These are phyloP conservation scores for Falco novaeseelandiae DNA, from an alignment of 2,797 vertebrate species.

Conservation along the genomic window DNA sequence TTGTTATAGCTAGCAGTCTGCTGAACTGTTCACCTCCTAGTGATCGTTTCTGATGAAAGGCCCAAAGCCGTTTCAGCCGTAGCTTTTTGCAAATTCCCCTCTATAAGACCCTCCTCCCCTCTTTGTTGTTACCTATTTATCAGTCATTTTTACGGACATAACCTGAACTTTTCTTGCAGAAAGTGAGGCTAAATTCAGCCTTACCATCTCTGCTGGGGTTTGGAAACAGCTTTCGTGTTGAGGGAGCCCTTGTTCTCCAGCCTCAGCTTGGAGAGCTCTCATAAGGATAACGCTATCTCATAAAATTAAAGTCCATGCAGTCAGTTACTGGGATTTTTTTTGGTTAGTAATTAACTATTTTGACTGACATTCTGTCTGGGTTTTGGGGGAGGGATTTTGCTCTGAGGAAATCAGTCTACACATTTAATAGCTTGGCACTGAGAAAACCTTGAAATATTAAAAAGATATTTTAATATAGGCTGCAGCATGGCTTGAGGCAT, in stretches of 20 bases:
- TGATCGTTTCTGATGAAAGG: neutral
- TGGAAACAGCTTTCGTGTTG: conserved; percentile 17
- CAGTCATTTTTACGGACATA: neutral
- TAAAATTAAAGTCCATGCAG: conserved; percentile 60
- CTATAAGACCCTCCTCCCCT: neutral
- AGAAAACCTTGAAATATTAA: conserved; percentile 45
- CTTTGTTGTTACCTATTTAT: neutral
- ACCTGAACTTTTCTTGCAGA: neutral
- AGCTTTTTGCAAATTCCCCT: neutral
- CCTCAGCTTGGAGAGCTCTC: conserved; percentile 18
- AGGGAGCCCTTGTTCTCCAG: neutral
- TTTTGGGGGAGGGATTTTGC: conserved; percentile 32
- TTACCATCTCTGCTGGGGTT: neutral
- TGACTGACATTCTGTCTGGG: conserved; percentile 24
- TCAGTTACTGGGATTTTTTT: conserved; percentile 18
- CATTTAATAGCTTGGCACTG: conserved; percentile 33
- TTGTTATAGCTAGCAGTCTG: neutral
- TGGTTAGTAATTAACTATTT: conserved; percentile 50
- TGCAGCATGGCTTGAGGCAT: neutral
- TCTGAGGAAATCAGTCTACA: conserved; percentile 7
- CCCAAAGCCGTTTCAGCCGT: neutral
- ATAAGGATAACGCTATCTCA: conserved; percentile 7
- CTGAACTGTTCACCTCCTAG: neutral
- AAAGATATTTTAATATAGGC: neutral
- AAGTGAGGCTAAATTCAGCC: neutral